Percentiles rank a stretch among this genome's conserved stretches.
phyloP scores from a whole-genome alignment of 2,113 vertebrate genomes.

The Cricetomys ansorgei region DNA sequence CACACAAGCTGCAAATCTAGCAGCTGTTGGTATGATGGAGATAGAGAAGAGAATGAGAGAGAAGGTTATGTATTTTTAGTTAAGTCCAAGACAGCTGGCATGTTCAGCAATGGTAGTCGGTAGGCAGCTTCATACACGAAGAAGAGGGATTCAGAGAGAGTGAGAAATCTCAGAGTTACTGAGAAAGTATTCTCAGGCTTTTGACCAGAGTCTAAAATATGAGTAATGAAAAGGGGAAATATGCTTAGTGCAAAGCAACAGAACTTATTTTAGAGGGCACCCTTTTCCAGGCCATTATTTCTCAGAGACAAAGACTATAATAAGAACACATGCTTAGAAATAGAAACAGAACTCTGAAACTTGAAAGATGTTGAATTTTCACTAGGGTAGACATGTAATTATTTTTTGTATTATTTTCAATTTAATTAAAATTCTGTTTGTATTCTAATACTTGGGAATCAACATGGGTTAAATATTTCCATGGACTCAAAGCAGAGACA shows the following conservation, averaged over 20 bases:
- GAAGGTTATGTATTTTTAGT: background rate
- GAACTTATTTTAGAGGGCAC: background rate
- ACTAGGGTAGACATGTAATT: background rate
- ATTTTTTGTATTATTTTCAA: background rate
- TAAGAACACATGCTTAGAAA: background rate
- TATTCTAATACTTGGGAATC: background rate
- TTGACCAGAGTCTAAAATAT: background rate
- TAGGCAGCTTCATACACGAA: background rate
- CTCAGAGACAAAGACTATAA: background rate
- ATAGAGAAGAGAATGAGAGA: background rate
- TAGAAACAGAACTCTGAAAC: background rate
- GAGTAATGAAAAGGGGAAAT: background rate
- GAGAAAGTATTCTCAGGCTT: background rate
- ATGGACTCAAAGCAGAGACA: background rate
- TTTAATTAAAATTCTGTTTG: background rate
- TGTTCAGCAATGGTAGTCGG: background rate
- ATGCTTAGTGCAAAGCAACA: background rate
- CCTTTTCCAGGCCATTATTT: background rate
- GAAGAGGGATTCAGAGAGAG: background rate
- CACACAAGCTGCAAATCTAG: background rate
- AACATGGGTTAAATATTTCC: background rate
- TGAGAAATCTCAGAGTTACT: background rate
- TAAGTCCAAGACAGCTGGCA: background rate
- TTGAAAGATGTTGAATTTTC: background rate
- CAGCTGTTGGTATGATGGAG: background rate